phyloP scores from a whole-genome alignment of 1,140 invertebrate species.

The Caenorhabditis inopinata region DNA sequence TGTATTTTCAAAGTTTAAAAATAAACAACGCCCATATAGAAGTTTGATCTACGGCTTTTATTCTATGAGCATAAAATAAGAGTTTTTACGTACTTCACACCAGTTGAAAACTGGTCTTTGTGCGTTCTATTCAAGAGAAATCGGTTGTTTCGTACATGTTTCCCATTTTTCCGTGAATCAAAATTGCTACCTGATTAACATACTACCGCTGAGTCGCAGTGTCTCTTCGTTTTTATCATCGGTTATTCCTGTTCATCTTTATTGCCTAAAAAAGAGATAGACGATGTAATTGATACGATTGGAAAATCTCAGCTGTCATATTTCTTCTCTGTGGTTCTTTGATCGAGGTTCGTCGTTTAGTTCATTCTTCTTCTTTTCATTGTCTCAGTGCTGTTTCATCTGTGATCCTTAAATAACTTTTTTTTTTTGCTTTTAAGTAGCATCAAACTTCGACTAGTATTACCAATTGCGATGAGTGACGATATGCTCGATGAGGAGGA shows the following conservation, averaged over 20 bases:
- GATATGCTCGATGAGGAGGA: background rate
- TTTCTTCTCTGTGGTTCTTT: no score
- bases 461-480: background rate
- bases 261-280: background rate
- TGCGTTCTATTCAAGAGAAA: no score
- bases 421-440: background rate
- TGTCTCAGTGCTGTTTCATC: background rate
- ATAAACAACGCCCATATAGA: background rate
- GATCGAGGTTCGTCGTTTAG: no score
- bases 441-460: no score
- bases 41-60: background rate
- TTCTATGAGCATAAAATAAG: no score
- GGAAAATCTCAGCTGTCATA: background rate
- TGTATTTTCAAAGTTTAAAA: no score
- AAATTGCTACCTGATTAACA: constrained; percentile 18
- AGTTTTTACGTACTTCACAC: no score
- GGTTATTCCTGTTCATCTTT: background rate
- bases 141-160: background rate
- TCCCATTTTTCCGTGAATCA: background rate
- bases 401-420: background rate
- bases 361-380: background rate
- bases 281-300: background rate
- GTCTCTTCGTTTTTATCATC: background rate
- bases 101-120: no score
- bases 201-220: background rate